Conservation (phyloP, 2,888 invertebrate genomes). For the Amphimallon solstitiale region DNA sequence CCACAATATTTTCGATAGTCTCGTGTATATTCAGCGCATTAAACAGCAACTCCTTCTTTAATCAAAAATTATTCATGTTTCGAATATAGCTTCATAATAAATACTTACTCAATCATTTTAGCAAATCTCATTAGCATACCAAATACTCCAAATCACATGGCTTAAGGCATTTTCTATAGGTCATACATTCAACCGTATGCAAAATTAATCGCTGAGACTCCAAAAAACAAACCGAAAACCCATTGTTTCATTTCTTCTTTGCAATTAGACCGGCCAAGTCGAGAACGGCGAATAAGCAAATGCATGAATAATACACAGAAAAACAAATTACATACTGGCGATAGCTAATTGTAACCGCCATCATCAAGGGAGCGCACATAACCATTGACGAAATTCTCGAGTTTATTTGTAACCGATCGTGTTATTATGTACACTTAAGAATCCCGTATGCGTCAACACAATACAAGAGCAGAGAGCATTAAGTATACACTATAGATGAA, state of each 20-base stretch:
- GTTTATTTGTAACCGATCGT: slow-evolving; percentile 28
- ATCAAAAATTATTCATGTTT: too few species aligned
- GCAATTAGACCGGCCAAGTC: too few species aligned
- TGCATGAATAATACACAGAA: slow-evolving; percentile 8
- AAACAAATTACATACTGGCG: slow-evolving; percentile 24
- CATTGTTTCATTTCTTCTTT: slow-evolving; percentile 26
- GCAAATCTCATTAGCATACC: slow-evolving; percentile 1
- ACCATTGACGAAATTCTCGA: slow-evolving; percentile 27
- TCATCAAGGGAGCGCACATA: slow-evolving; percentile 21
- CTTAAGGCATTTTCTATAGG: background rate
- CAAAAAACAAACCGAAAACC: slow-evolving; percentile 8
- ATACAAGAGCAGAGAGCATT: slow-evolving; percentile 19
- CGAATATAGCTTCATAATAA: too few species aligned
- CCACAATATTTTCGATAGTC: too few species aligned
- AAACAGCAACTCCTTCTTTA: too few species aligned
- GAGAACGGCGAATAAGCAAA: slow-evolving; percentile 1
- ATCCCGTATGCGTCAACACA: slow-evolving; percentile 30
- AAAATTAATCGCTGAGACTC: slow-evolving; percentile 3
- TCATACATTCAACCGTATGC: slow-evolving; percentile 2
- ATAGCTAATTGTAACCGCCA: slow-evolving; percentile 24
- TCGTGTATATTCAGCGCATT: too few species aligned
- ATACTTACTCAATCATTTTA: background rate
- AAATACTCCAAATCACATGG: slow-evolving; percentile 3
- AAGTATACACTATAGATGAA: slow-evolving; percentile 38
- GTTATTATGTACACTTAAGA: slow-evolving; percentile 35